Base-by-base conservation (phyloP, 2,888 invertebrate genomes). In the Drosophila recens region DNA sequence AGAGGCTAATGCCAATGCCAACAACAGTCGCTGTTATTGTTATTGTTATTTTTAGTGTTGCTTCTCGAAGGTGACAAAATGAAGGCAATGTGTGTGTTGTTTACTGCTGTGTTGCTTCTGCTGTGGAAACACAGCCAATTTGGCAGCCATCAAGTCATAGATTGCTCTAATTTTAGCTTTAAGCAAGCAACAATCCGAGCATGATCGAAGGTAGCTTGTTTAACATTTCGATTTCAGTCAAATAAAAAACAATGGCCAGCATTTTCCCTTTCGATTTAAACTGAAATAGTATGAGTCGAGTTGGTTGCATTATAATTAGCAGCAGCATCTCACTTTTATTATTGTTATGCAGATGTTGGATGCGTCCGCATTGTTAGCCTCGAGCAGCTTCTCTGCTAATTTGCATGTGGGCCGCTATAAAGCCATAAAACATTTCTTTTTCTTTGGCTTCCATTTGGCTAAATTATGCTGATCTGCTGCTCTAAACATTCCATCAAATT, bases 1-100 rank as follows among this genome's bases (percentile, higher is more conserved):
- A 70, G 82, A 82, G 82, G 81, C 84, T 81, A 83, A 80, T 80
- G 74, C 80, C 74, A 77, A 69, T 75, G 75, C 65, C 79, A 69
- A 62, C 75, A 71, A 61, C 63, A 63, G 67, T 53, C 43, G 27
- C 65, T 58, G 62, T 46, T 36, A 23, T 59, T 63, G 43, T 58
- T 40, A 52, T 27, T 42, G 20, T 23, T n/a, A 1, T 38, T 54
- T 15, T 54, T 62, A 51, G 15, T 61, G 75, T 36, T 58, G 51
- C 67, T 86, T 85, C 86, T 85, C 81, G 85, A 85, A 85, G 85
- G 82, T 85, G 87, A 87, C 85, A 87, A 79, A 75, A 59, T 53
- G 72, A 73, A 67, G 75, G 42, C 71, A 78, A 76, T 71, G 65
- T 27, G 5, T 27, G 27, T 27, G 5, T 27, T 27, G 27, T 27